Base-by-base conservation (phyloP, 2,797 vertebrate genomes). In the Peromyscus attwateri region DNA sequence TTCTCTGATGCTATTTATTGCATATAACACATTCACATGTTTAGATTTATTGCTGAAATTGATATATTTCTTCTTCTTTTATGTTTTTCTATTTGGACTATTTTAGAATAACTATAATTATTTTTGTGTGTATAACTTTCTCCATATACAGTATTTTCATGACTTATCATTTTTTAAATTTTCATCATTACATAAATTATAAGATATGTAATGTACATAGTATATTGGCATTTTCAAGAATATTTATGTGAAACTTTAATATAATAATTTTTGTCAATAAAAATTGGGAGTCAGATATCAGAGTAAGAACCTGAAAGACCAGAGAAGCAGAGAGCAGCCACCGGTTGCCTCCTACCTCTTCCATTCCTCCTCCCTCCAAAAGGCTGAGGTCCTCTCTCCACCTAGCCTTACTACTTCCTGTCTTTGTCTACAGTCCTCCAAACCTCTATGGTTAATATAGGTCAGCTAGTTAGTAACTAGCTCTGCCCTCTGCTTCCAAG, bases 11-110 rank as follows among this genome's bases (percentile, higher is more conserved):
- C 37, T 49, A 46, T 43, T 57, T 91, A 31, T 64, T 76, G 6
- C 4, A 60, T 73, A 79, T 79, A 89, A 2, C 88, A 87, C 16
- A 81, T 90, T 62, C 17, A 84, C 9, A 29, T 60, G 14, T 87
- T 77, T 87, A 92, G 6, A 52, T 40, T 89, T 90, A 89, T 82
- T 92, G n/a, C 75, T 49, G 43, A 43, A 71, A 11, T 60, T 90
- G 29, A 71, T 55, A 34, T 9, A 90, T n/a, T 64, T 87, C 25
- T 94, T n/a, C n/a, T n/a, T 89, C 31, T 43, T 89, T 12, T 40
- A 70, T 70, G 60, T 82, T 92, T 57, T 49, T 21, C 1, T 68
- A 79, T 27, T 49, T 91, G 14, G n/a, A 81, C 6, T 40, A 73
- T 60, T 83, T 75, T n/a, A 31, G 17, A 1, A 29, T 60, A 73